A percentile compares a stretch with the other conserved stretches of the same genome.
These are phyloP conservation scores for Brachionus koreanus DNA, from an alignment of 1,140 invertebrate genomes.

Conservation along the genomic window DNA sequence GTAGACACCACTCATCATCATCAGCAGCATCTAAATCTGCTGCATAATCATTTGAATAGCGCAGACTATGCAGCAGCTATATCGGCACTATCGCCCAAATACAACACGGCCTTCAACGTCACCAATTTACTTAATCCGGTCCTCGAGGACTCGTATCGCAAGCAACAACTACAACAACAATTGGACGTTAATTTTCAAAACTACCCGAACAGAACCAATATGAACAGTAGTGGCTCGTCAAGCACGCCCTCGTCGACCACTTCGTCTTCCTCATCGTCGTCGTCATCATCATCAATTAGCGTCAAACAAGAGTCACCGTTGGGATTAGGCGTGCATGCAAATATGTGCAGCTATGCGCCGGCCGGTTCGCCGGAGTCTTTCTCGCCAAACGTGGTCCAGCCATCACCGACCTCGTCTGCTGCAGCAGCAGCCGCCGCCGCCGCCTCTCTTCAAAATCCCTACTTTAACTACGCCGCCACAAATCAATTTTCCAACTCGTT, in stretches of 20 bases:
- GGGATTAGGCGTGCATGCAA: not conserved
- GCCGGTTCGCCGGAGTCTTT: not conserved
- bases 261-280: not conserved
- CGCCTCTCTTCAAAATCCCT: not conserved
- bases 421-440: too few species aligned
- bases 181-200: not conserved
- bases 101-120: constrained; percentile 40
- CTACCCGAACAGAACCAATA: not conserved
- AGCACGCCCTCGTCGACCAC: not conserved
- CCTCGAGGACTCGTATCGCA: constrained; percentile 30
- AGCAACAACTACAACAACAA: constrained; percentile 15
- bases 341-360: not conserved
- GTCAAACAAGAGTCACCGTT: constrained; percentile 1
- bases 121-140: constrained; percentile 37
- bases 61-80: constrained; percentile 22
- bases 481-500: constrained; percentile 13
- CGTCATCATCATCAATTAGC: not conserved
- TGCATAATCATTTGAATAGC: constrained; percentile 21
- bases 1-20: not conserved
- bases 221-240: constrained; percentile 21
- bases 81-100: constrained; percentile 26
- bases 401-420: not conserved
- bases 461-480: not conserved
- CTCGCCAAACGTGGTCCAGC: not conserved
- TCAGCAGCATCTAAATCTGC: not conserved